phyloP scores from a whole-genome alignment of 2,888 invertebrate species.

The Oegoconia quadripuncta region DNA sequence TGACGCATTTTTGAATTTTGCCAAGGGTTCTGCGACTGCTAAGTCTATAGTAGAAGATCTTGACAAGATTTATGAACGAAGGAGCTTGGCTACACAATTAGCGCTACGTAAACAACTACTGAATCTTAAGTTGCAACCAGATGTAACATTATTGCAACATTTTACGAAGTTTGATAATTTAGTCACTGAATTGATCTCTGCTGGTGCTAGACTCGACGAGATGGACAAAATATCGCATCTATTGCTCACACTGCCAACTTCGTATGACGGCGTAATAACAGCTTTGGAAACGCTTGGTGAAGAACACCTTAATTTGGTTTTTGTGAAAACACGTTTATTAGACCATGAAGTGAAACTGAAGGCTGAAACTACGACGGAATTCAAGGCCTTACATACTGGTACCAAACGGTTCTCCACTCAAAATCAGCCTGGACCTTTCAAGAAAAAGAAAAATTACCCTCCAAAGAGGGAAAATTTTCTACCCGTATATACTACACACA shows the following conservation, averaged over 20 bases:
- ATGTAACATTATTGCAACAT: constrained; percentile 1
- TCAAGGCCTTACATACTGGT: constrained; percentile 1
- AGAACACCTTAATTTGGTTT: constrained; percentile 7
- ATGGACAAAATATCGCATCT: constrained; percentile 13
- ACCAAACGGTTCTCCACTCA: background rate
- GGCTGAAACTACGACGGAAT: constrained; percentile 1
- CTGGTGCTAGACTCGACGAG: constrained; percentile 9
- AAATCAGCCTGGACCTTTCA: background rate
- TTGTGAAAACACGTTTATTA: constrained; percentile 13
- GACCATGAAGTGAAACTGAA: constrained; percentile 12
- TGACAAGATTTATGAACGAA: constrained; percentile 11
- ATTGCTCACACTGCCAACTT: constrained; percentile 9
- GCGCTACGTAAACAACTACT: constrained; percentile 12
- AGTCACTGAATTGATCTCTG: constrained; percentile 8
- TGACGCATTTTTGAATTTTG: too few species aligned
- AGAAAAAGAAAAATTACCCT: background rate
- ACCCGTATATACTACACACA: background rate
- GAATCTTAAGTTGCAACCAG: constrained; percentile 6
- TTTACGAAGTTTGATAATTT: constrained; percentile 5
- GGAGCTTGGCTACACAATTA: constrained; percentile 12
- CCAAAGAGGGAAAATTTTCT: background rate
- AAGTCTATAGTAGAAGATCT: background rate
- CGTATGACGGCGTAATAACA: constrained; percentile 15
- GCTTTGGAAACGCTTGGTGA: constrained; percentile 13
- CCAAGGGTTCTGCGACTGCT: too few species aligned